These are phyloP conservation scores for Channa striata DNA, from an alignment of 2,797 vertebrate genomes.

Conservation along the genomic window DNA sequence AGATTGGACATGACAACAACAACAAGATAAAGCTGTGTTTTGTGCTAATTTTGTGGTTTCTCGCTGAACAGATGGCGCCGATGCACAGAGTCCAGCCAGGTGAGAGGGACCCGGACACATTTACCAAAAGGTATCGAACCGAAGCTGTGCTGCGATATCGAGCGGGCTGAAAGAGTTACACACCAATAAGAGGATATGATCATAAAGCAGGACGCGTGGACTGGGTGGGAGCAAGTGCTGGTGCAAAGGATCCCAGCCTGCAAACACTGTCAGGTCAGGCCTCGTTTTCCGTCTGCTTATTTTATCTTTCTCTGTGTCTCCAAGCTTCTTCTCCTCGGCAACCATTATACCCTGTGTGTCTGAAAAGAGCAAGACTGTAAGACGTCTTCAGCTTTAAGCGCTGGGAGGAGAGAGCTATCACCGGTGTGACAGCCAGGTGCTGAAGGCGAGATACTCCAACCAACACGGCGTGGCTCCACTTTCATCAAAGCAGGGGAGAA, in stretches of 20 bases:
- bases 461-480: slow-evolving; percentile 50
- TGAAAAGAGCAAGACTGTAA: slow-evolving; percentile 43
- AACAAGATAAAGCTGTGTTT: slow-evolving; percentile 30
- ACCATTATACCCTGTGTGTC: slow-evolving; percentile 49
- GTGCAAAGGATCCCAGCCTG: slow-evolving; percentile 20
- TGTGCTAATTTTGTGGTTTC: slow-evolving; percentile 23
- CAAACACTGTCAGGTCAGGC: slow-evolving; percentile 29
- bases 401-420: slow-evolving; percentile 60
- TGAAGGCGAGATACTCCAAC: slow-evolving; percentile 58
- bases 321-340: slow-evolving; percentile 34
- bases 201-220: slow-evolving; percentile 14
- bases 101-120: slow-evolving; percentile 1
- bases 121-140: slow-evolving; percentile 2
- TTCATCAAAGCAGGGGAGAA: slow-evolving; percentile 59
- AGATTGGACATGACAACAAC: slow-evolving; percentile 33
- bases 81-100: neutral
- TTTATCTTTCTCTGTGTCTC: slow-evolving; percentile 36
- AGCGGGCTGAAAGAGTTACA: slow-evolving; percentile 23
- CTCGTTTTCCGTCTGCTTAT: slow-evolving; percentile 50
- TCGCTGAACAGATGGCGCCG: neutral
- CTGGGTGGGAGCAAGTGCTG: slow-evolving; percentile 13
- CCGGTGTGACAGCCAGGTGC: slow-evolving; percentile 68
- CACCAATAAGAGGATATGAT: slow-evolving; percentile 4
- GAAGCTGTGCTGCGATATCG: neutral
- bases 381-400: slow-evolving; percentile 59